Base-by-base conservation (phyloP, 2,113 vertebrate genomes). In the Salvelinus namaycush region DNA sequence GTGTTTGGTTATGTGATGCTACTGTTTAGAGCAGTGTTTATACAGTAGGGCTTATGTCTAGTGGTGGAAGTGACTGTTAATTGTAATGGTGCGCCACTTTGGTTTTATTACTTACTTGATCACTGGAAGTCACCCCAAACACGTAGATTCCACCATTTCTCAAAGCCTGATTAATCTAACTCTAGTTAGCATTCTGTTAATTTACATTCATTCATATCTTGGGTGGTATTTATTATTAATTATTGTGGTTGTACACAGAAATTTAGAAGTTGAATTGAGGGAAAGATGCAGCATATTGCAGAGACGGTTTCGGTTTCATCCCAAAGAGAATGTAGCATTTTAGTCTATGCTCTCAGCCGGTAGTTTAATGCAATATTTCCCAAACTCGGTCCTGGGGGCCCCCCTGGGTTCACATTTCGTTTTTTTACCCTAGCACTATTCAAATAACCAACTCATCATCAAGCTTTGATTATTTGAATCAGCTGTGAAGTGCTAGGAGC, bases 151-250 rank as follows among this genome's bases (percentile, higher is more conserved):
- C 16, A 18, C 51, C 12, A 18, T 54, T 54, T 54, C 51, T 54
- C 51, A 54, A 18, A 54, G 16, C 16, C 16, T 18, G 14, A 54
- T 18, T 54, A 5, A 54, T 54, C 16, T 18, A 54, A 54, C 51
- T 18, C 16, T 16, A 5, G n/a, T 7, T 62, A 62, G n/a, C 59
- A 62, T 62, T 62, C n/a, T 20, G 18, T 20, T 24, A 1, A 62
- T 62, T 62, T 62, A 22, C n/a, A 22, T 5, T 3, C 1, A 62
- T 22, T n/a, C 5, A 9, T 62, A 8, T 62, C n/a, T 62, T 22
- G 5, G 7, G n/a, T 22, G 59, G 84, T 83, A 87, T 82, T 78
- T 76, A 83, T 87, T 76, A 83, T 87, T 75, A 11, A 44, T 44
- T 44, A 44, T 44, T 44, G 71, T 65, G 24, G 77, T 78, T 62